These are phyloP conservation scores for Hyaena hyaena DNA, from an alignment of 2,113 vertebrate genomes.

Conservation along the genomic window DNA sequence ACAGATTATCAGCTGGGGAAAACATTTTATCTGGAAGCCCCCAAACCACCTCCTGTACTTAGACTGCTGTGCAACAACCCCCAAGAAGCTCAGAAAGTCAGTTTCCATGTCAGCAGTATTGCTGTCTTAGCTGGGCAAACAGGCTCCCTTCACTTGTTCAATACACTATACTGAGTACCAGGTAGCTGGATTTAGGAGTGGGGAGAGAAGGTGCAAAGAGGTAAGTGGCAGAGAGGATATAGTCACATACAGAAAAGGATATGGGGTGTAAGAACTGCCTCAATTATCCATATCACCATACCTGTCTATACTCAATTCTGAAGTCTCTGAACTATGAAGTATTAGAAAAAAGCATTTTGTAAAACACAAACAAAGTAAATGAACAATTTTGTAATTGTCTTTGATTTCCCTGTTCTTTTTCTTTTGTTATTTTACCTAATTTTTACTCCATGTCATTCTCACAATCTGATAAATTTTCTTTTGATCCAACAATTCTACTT, in stretches of 20 bases:
- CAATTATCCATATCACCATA: neutral
- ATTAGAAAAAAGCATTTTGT: neutral
- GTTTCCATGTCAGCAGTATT: neutral
- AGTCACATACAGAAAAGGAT: neutral
- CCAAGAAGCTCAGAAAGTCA: neutral
- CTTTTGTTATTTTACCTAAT: neutral
- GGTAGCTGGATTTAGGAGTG: neutral
- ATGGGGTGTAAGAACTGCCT: neutral
- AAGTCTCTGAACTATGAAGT: neutral
- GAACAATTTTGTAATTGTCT: neutral
- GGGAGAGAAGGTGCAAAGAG: neutral
- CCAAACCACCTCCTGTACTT: neutral
- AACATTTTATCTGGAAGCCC: neutral
- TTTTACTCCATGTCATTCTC: neutral
- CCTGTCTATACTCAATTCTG: neutral
- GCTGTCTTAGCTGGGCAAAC: neutral
- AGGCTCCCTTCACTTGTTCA: neutral
- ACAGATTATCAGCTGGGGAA: neutral
- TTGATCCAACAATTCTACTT: neutral
- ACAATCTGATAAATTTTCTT: neutral
- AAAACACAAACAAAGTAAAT: neutral
- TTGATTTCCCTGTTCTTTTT: neutral
- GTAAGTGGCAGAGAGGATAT: neutral
- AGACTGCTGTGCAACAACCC: neutral
- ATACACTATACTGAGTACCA: neutral